Evolutionary conservation across 1,140 invertebrate genomes (phyloP).

Genomic region (Trialeurodes vaporariorum): DNA sequence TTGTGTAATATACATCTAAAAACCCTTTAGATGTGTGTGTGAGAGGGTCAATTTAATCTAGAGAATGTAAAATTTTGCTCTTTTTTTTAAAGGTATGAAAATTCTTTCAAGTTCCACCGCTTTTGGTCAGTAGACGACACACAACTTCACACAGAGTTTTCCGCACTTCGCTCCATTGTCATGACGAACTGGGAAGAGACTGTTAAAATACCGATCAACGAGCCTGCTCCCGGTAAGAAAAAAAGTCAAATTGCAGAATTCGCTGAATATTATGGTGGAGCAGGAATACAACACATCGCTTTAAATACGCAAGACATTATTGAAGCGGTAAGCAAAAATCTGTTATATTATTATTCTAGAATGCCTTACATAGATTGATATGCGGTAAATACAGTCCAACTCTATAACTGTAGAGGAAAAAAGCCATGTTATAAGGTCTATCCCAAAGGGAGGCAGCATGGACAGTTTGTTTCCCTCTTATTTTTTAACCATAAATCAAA

Average conservation of each 20-base stretch:
- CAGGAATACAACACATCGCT: constrained; percentile 97
- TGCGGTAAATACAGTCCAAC: no score
- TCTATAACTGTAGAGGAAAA: no score
- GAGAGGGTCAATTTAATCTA: no score
- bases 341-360: no score
- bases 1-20: no score
- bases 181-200: constrained; percentile 97
- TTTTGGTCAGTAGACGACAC: constrained; percentile 99
- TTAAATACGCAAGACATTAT: constrained; percentile 91
- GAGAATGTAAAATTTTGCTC: no score
- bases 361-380: no score
- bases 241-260: constrained; percentile 98
- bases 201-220: constrained; percentile 97
- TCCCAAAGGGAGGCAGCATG: no score
- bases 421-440: no score
- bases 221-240: constrained; percentile 88
- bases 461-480: no score
- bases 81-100: constrained; percentile 61
- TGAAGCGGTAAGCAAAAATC: constrained; percentile 60
- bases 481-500: no score
- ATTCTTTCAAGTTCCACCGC: constrained; percentile 85
- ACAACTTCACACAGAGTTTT: constrained; percentile 93
- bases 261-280: constrained; percentile 95
- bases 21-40: no score
- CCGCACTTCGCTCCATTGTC: constrained; percentile 89